phyloP scores from a whole-genome alignment of 2,888 invertebrate genomes.

The Agelastica alni region DNA sequence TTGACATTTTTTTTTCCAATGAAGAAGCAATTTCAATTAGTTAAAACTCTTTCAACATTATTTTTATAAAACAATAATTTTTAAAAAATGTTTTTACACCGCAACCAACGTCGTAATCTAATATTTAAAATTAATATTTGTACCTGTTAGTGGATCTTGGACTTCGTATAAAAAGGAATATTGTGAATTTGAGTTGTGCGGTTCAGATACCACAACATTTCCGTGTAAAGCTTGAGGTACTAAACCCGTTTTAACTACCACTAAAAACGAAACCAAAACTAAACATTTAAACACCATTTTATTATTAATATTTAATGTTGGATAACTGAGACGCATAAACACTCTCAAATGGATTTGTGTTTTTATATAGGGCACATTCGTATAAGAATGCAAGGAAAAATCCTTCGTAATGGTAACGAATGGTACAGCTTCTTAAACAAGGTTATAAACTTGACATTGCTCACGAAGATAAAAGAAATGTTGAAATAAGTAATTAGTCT shows the following conservation, averaged over 20 bases:
- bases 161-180: conserved; percentile 72
- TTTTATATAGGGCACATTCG: neutral
- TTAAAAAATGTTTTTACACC: too few relatives aligned
- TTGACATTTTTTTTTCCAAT: too few relatives aligned
- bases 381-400: conserved; percentile 1
- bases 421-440: conserved; percentile 1
- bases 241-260: conserved; percentile 9
- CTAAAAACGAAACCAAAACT: neutral
- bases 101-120: too few relatives aligned
- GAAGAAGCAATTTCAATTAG: too few relatives aligned
- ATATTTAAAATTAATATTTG: too few relatives aligned
- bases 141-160: conserved; percentile 60
- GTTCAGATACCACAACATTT: conserved; percentile 52
- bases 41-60: too few relatives aligned
- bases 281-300: conserved; percentile 13
- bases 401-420: neutral
- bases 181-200: conserved; percentile 67
- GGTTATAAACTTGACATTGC: conserved; percentile 4
- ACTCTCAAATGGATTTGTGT: neutral
- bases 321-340: neutral
- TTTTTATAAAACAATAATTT: too few relatives aligned
- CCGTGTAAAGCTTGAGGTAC: conserved; percentile 49
- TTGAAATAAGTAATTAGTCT: too few relatives aligned
- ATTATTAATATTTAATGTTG: too few relatives aligned
- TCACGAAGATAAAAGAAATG: too few relatives aligned